phyloP scores from a whole-genome alignment of 1,140 invertebrate genomes.

The Drosophila miranda region DNA sequence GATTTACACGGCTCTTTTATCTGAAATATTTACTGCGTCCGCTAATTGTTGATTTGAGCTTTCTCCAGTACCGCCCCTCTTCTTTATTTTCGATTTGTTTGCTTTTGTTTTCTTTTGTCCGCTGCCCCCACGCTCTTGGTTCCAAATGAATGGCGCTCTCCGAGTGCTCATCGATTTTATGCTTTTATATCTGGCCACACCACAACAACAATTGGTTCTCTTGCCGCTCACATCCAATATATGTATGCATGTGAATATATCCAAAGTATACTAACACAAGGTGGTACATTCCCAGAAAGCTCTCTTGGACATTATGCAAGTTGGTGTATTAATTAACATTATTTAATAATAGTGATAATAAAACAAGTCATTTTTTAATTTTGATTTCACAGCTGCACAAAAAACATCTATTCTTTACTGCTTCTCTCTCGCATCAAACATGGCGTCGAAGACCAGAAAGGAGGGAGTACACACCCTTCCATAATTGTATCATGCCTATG shows the following conservation, averaged over 20 bases:
- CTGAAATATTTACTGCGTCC: conserved; percentile 11
- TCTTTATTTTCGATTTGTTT: neutral
- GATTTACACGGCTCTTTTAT: conserved; percentile 19
- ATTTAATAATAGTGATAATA: too few species aligned
- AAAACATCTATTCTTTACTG: too few species aligned
- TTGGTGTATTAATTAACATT: too few species aligned
- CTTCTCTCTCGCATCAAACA: too few species aligned
- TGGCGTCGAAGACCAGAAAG: too few species aligned
- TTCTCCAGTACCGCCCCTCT: conserved; percentile 25
- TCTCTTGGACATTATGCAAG: too few species aligned
- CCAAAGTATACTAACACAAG: too few species aligned
- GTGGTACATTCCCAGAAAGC: neutral
- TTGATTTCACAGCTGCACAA: too few species aligned
- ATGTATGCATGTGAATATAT: neutral
- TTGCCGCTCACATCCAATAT: neutral
- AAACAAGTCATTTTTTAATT: too few species aligned
- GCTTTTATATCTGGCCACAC: conserved; percentile 6
- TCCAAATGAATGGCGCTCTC: conserved; percentile 44
- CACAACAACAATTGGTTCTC: conserved; percentile 18
- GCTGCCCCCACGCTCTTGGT: conserved; percentile 10
- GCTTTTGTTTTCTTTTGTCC: neutral
- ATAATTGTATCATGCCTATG: too few species aligned
- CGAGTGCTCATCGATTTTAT: conserved; percentile 20
- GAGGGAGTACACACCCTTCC: too few species aligned
- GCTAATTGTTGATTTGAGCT: conserved; percentile 14